Conservation (phyloP, 2,113 vertebrate genomes). For the Pituophis catenifer region DNA sequence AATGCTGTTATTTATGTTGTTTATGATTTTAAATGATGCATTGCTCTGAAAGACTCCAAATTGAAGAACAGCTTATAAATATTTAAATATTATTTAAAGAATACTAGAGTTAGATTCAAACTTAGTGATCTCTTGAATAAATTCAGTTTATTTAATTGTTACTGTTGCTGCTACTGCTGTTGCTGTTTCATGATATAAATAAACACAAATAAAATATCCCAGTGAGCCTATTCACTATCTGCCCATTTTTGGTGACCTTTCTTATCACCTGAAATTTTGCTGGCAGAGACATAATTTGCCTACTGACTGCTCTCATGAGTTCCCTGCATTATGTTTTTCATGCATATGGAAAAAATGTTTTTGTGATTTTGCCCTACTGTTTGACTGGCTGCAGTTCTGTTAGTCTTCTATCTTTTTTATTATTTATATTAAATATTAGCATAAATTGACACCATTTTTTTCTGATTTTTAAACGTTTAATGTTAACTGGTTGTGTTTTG, state of each 20-base stretch:
- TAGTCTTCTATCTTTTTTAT: background rate
- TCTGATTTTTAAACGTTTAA: too few relatives aligned
- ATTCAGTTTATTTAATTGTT: background rate
- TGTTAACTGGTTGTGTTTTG: too few relatives aligned
- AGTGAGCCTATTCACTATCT: background rate
- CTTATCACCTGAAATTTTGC: background rate
- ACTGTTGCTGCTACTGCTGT: background rate
- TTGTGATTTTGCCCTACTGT: background rate
- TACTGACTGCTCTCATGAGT: background rate
- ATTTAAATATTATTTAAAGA: background rate
- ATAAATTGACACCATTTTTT: too few relatives aligned
- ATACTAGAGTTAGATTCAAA: background rate
- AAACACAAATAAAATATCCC: background rate
- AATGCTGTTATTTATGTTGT: background rate
- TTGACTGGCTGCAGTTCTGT: background rate
- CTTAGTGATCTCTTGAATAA: background rate
- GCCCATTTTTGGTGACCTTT: background rate
- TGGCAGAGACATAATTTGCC: background rate
- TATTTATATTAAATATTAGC: background rate
- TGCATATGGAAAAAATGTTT: background rate
- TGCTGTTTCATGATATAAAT: background rate
- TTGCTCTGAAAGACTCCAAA: background rate
- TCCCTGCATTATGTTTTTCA: background rate
- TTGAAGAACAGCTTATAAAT: background rate
- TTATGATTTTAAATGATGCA: background rate